Evolutionary conservation across 2,113 vertebrate species (phyloP).

Genomic region (Cryptotis parvus): DNA sequence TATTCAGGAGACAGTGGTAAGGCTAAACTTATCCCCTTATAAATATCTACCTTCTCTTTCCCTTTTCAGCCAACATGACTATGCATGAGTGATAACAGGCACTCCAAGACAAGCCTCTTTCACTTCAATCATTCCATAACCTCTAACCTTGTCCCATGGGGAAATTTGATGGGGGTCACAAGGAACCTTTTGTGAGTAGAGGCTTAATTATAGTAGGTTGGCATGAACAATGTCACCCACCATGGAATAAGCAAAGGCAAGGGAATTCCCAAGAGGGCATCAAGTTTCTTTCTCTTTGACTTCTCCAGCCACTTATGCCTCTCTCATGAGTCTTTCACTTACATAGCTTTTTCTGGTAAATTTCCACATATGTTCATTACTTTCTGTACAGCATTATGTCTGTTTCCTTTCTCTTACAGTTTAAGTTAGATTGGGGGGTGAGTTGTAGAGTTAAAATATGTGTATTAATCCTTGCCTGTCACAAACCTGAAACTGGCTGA

Average conservation of each 20-base stretch:
- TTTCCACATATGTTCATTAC: slow-evolving; percentile 32
- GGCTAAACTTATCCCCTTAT: background rate
- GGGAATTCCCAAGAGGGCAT: background rate
- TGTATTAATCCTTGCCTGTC: too few relatives aligned
- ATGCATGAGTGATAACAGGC: background rate
- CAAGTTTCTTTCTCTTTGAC: background rate
- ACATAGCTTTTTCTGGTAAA: slow-evolving; percentile 5
- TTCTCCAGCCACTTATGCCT: background rate
- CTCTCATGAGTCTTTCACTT: background rate
- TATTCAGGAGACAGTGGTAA: background rate
- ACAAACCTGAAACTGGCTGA: too few relatives aligned
- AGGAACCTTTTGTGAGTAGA: background rate
- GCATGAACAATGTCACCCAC: background rate
- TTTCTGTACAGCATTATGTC: slow-evolving; percentile 7
- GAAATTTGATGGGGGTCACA: background rate
- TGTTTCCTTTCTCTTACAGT: slow-evolving; percentile 58
- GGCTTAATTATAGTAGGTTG: background rate
- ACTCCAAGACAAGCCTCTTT: background rate
- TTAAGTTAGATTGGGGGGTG: slow-evolving; percentile 14
- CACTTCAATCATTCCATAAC: too few relatives aligned
- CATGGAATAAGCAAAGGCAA: background rate
- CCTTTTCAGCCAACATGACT: background rate
- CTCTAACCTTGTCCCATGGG: background rate
- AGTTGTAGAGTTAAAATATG: too few relatives aligned
- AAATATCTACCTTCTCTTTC: background rate